These are phyloP conservation scores for Strix aluco DNA, from an alignment of 2,113 vertebrate species.

Conservation along the genomic window DNA sequence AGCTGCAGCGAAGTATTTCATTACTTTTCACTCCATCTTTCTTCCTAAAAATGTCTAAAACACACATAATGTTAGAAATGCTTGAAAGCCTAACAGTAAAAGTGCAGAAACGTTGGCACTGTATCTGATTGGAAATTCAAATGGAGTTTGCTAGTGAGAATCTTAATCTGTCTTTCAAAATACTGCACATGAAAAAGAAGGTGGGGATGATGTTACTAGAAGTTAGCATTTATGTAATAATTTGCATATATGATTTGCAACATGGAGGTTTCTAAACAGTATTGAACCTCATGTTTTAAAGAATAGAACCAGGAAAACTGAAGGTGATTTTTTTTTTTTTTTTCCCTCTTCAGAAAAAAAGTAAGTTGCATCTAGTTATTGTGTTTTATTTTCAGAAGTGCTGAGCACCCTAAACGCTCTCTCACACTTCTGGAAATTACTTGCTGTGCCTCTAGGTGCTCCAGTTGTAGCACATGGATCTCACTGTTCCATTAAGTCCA, in stretches of 20 bases:
- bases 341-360: not conserved
- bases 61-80: not conserved
- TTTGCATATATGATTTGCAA: not conserved
- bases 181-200: not conserved
- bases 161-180: not conserved
- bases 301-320: accelerated
- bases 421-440: not conserved
- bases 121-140: conserved; percentile 1
- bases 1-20: not conserved
- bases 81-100: not conserved
- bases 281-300: not conserved
- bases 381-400: not conserved
- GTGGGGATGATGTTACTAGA: not conserved
- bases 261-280: not conserved
- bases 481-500: accelerated
- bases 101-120: not conserved
- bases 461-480: not conserved
- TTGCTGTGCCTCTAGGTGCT: not conserved
- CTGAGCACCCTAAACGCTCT: not conserved
- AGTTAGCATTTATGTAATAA: not conserved
- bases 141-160: not conserved
- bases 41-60: not conserved
- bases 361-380: not conserved
- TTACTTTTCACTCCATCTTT: not conserved
- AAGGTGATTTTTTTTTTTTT: not conserved